Evolutionary conservation across 2,797 vertebrate species (phyloP).

Genomic region (Aeoliscus strigatus): DNA sequence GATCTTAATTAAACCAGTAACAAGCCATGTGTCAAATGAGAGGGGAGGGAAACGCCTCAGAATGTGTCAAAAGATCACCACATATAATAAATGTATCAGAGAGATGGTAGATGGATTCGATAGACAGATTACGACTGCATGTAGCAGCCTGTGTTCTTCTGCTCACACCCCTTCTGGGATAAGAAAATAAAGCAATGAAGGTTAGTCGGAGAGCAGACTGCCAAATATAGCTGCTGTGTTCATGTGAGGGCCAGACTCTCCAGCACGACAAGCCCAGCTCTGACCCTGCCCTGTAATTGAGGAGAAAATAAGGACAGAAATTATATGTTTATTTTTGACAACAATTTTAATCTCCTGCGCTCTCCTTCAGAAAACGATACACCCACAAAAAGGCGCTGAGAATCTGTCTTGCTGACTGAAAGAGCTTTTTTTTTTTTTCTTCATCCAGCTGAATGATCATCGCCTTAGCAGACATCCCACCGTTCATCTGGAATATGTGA

Average conservation of each 20-base stretch:
- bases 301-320: conserved; percentile 85
- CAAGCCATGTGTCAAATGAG: conserved; percentile 67
- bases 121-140: conserved; percentile 26
- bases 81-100: conserved; percentile 19
- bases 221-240: conserved; percentile 82
- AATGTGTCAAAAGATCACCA: conserved; percentile 51
- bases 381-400: conserved; percentile 74
- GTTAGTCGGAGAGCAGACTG: conserved; percentile 80
- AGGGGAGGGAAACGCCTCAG: conserved; percentile 56
- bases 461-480: conserved; percentile 1
- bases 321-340: conserved; percentile 88
- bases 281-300: conserved; percentile 84
- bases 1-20: conserved; percentile 62
- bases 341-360: conserved; percentile 85
- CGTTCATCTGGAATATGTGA: neutral
- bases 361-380: conserved; percentile 78
- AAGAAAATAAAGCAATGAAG: conserved; percentile 73
- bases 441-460: conserved; percentile 25
- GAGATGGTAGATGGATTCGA: neutral
- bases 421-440: conserved; percentile 49
- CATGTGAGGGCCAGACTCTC: conserved; percentile 82
- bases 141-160: conserved; percentile 57
- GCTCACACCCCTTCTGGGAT: conserved; percentile 59
- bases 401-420: conserved; percentile 61
- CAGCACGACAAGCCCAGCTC: conserved; percentile 78